Base-by-base conservation (phyloP, 2,797 vertebrate species). In the Gobionotothen gibberifrons region DNA sequence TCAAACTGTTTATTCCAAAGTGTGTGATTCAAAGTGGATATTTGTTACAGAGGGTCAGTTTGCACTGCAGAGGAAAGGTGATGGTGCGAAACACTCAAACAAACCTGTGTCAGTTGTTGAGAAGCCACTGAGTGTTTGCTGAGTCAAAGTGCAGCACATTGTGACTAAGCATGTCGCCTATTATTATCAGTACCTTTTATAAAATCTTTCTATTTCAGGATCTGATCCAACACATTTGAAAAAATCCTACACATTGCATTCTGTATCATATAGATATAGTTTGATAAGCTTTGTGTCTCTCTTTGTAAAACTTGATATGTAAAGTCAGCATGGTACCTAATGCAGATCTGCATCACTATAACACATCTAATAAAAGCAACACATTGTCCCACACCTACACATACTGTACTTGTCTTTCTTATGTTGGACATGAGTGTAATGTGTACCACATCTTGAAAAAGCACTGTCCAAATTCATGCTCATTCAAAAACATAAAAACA, bases 1-100 rank as follows among this genome's bases (percentile, higher is more conserved):
- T 82, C 82, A 82, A 84, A 73, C 36, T 2, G 65, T 91, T 90
- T 88, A 88, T 90, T 91, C 36, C 62, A 75, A 79, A 79, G 59
- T 9, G 4, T 49, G 56, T 17, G 44, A 75, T 52, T 77, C 53
- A 74, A 42, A 62, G 58, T 72, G 69, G 64, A 44, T 13, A 16
- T 70, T 26, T 7, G 36, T 49, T 47, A 46, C 64, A 81, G 32
- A 54, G 32, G 44, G 59, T 67, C 51, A 67, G 75, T 53, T 65
- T 29, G 46, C 66, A 64, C 58, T 56, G 76, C 58, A 81, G 58
- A 70, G 42, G 32, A 64, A 60, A 59, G 49, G 3, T 10, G 40
- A 56, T 13, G 71, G 16, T 46, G 14, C 0, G 21, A 62, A n/a
- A 52, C n/a, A 42, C 11, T 3, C 19, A 4, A 26, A 40, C 54